Conservation (phyloP, 2,888 invertebrate species). For the Eudasyphora cyanicolor region DNA sequence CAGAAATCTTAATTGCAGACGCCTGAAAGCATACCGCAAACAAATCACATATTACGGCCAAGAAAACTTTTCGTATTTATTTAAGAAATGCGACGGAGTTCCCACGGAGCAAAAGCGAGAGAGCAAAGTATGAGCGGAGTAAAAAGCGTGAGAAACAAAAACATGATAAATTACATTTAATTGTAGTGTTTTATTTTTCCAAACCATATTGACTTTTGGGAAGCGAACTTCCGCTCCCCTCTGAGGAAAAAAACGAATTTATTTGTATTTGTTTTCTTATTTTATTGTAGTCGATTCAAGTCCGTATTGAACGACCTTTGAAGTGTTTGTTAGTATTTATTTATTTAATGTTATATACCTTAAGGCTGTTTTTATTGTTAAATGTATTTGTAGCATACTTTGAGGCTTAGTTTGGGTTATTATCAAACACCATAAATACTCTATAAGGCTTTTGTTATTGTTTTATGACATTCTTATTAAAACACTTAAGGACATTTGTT, state of each 20-base stretch:
- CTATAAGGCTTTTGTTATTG: background rate
- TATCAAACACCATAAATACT: slow-evolving; percentile 1
- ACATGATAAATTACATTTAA: slow-evolving; percentile 43
- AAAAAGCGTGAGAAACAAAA: background rate
- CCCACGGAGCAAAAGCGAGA: background rate
- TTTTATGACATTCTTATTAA: slow-evolving; percentile 12
- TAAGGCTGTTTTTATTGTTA: slow-evolving; percentile 5
- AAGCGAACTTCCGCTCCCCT: background rate
- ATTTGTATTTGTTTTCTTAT: background rate
- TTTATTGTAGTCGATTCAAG: background rate
- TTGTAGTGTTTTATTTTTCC: slow-evolving; percentile 12
- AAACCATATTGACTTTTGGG: background rate
- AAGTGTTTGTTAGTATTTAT: slow-evolving; percentile 13
- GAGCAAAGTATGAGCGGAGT: no score
- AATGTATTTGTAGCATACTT: slow-evolving; percentile 15
- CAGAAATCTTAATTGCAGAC: slow-evolving; percentile 50
- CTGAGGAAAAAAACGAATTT: background rate
- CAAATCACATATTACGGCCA: slow-evolving; percentile 24
- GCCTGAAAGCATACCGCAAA: slow-evolving; percentile 53
- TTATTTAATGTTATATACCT: slow-evolving; percentile 37
- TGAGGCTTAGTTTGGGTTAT: background rate
- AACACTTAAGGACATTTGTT: slow-evolving; percentile 23
- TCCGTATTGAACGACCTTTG: background rate
- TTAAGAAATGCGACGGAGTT: slow-evolving; percentile 9
- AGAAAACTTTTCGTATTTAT: slow-evolving; percentile 19